A percentile compares a stretch with the other conserved stretches of the same genome.
These are phyloP conservation scores for Chaetodon trifascialis DNA, from an alignment of 2,113 vertebrate species.

Conservation along the genomic window DNA sequence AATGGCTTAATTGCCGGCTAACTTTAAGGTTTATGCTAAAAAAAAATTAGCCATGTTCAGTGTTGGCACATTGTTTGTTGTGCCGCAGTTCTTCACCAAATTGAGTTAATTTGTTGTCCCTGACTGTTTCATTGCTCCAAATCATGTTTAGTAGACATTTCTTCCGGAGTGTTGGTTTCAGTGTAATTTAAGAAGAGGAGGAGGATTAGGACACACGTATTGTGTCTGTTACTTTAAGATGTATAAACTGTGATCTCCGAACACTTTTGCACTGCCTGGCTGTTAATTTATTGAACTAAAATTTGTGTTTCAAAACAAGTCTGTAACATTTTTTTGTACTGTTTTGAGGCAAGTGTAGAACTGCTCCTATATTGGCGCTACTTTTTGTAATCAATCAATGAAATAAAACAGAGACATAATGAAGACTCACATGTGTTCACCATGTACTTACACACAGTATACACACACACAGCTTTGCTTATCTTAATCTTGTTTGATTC, in stretches of 20 bases:
- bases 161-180: background rate
- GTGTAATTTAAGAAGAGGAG: background rate
- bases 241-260: background rate
- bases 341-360: background rate
- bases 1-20: background rate
- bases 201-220: background rate
- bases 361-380: background rate
- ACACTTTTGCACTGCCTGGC: background rate
- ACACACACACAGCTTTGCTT: background rate
- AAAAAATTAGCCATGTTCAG: background rate
- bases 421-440: background rate
- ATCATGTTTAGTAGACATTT: background rate
- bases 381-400: slow-evolving; percentile 1
- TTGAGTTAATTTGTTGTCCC: background rate
- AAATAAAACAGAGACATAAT: slow-evolving; percentile 1
- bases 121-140: too few species aligned
- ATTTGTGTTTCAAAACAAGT: background rate
- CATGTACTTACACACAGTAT: background rate
- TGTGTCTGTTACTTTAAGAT: background rate
- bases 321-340: background rate
- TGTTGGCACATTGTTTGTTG: background rate
- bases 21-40: background rate
- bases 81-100: background rate
- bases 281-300: slow-evolving; percentile 32
- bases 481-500: background rate